phyloP scores from a whole-genome alignment of 1,140 invertebrate genomes.

The Halictus rubicundus region DNA sequence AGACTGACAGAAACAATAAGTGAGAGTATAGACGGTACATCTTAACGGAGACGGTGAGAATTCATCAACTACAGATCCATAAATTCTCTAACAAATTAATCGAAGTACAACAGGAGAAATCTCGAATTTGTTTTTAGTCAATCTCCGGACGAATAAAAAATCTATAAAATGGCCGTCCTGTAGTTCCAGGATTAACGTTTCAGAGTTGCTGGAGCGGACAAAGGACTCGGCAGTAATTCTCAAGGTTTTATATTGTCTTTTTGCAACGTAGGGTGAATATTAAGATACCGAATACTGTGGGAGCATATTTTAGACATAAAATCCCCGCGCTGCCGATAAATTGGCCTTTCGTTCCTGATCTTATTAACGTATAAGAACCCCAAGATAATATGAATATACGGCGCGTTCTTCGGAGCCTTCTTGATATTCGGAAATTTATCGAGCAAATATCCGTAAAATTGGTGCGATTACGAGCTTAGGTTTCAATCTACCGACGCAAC shows the following conservation, averaged over 20 bases:
- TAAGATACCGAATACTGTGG: too few relatives aligned
- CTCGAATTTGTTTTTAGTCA: too few relatives aligned
- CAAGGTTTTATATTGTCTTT: too few relatives aligned
- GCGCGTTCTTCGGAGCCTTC: slow-evolving; percentile 27
- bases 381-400: slow-evolving; percentile 46
- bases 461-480: slow-evolving; percentile 63
- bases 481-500: slow-evolving; percentile 53
- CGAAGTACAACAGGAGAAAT: too few relatives aligned
- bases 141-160: too few relatives aligned
- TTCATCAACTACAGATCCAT: background rate
- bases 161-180: too few relatives aligned
- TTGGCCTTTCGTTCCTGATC: background rate
- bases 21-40: background rate
- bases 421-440: slow-evolving; percentile 49
- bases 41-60: background rate
- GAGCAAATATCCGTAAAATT: slow-evolving; percentile 65
- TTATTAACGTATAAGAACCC: slow-evolving; percentile 19
- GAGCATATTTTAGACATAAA: background rate
- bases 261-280: too few relatives aligned
- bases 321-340: background rate
- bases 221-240: too few relatives aligned
- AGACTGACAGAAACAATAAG: background rate
- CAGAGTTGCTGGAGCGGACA: too few relatives aligned
- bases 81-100: background rate
- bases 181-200: too few relatives aligned